A percentile compares a stretch with the other conserved stretches of the same genome.
These are phyloP conservation scores for Oasisia sp. DNA, from an alignment of 2,888 invertebrate species.

Conservation along the genomic window DNA sequence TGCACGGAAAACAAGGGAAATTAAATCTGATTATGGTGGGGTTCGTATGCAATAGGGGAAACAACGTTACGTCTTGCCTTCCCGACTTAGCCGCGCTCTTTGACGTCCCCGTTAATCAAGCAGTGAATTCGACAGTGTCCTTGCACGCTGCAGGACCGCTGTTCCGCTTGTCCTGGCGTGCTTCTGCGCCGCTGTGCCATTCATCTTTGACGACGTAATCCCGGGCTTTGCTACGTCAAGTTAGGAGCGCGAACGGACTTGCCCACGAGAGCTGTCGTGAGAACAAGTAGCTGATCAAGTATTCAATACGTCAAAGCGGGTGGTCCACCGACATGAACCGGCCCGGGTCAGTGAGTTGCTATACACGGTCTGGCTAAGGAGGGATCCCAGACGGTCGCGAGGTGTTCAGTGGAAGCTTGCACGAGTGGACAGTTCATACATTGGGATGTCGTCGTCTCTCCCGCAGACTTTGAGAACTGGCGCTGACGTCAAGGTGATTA, in stretches of 20 bases:
- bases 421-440: not conserved
- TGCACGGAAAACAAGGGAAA: too few species aligned
- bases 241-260: not conserved
- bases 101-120: not conserved
- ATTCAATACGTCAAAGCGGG: not conserved
- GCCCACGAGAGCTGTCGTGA: not conserved
- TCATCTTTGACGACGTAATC: not conserved
- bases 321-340: not conserved
- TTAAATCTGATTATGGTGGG: too few species aligned
- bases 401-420: not conserved
- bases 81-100: not conserved
- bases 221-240: not conserved
- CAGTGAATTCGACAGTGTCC: not conserved
- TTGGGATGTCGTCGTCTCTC: not conserved
- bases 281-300: not conserved
- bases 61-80: not conserved
- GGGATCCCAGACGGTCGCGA: not conserved
- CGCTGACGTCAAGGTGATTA: not conserved
- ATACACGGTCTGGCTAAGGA: not conserved
- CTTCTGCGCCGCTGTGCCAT: not conserved
- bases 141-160: not conserved
- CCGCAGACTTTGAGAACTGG: not conserved
- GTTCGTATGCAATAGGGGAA: too few species aligned
- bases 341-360: not conserved
- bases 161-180: too few species aligned